A percentile compares a stretch with the other conserved stretches of the same genome.
Evolutionary conservation across 2,888 invertebrate genomes (phyloP).

Genomic region (Drosophila demipolita): DNA sequence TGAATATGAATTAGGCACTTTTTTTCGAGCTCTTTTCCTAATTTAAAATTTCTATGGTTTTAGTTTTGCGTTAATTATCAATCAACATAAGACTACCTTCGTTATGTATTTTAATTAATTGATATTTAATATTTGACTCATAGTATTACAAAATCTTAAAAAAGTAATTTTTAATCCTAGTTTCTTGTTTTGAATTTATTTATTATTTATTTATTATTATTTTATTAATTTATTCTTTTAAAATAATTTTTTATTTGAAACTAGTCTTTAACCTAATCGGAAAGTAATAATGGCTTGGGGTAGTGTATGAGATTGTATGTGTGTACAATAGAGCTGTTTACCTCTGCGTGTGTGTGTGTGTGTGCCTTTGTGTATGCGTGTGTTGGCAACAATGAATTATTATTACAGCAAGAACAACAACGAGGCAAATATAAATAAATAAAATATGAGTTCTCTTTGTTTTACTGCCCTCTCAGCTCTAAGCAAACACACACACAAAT

Average conservation of each 20-base stretch:
- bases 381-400: slow-evolving; percentile 74
- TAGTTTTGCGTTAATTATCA: not conserved
- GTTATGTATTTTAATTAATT: not conserved
- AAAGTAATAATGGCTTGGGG: not conserved
- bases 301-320: slow-evolving; percentile 21
- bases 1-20: not conserved
- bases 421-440: slow-evolving; percentile 74
- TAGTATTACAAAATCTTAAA: not conserved
- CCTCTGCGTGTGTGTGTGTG: slow-evolving; percentile 21
- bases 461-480: slow-evolving; percentile 25
- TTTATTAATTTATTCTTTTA: not conserved
- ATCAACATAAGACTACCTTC: not conserved
- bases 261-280: not conserved
- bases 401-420: slow-evolving; percentile 67
- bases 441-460: slow-evolving; percentile 72
- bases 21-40: not conserved
- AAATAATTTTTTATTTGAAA: not conserved
- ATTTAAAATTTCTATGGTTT: not conserved
- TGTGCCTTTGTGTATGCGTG: slow-evolving; percentile 24
- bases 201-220: not conserved
- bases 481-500: slow-evolving; percentile 34
- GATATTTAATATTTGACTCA: not conserved
- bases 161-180: not conserved
- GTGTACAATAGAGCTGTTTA: slow-evolving; percentile 8
- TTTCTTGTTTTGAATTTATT: not conserved